These are phyloP conservation scores for Gadus chalcogrammus DNA, from an alignment of 2,113 vertebrate genomes.

Conservation along the genomic window DNA sequence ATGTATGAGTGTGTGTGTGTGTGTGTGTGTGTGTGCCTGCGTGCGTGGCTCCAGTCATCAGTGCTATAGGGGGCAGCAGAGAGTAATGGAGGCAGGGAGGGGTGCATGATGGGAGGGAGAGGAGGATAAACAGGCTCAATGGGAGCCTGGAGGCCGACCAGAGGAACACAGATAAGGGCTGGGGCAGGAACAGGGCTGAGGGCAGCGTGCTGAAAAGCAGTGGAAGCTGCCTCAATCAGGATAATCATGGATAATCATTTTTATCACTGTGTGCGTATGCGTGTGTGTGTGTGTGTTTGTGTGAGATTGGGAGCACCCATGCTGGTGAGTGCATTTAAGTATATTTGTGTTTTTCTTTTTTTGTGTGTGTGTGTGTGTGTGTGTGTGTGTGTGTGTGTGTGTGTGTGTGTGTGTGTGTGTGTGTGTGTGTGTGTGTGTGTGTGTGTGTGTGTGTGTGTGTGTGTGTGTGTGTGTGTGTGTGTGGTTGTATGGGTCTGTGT, in stretches of 20 bases:
- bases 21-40: no score
- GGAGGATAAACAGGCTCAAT: constrained; percentile 34
- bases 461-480: no score
- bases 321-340: constrained; percentile 2
- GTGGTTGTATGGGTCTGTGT: no score
- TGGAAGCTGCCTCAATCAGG: constrained; percentile 17
- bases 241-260: constrained; percentile 34
- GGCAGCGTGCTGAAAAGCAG: constrained; percentile 11
- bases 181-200: not conserved
- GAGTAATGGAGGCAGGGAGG: constrained; percentile 13
- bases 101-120: constrained; percentile 27
- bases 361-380: no score
- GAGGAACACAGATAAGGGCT: constrained; percentile 15
- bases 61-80: no score
- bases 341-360: not conserved
- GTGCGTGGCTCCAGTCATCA: not conserved
- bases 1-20: constrained; percentile 15
- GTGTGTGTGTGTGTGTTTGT: constrained; percentile 1
- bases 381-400: no score
- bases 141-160: constrained; percentile 13
- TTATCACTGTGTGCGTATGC: not conserved
- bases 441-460: no score
- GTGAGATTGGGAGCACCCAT: not conserved
- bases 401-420: no score
- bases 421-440: no score